Evolutionary conservation across 2,113 vertebrate genomes (phyloP), one percentile per base, ranked within the genome.

Genomic region (Xenus cinereus): DNA sequence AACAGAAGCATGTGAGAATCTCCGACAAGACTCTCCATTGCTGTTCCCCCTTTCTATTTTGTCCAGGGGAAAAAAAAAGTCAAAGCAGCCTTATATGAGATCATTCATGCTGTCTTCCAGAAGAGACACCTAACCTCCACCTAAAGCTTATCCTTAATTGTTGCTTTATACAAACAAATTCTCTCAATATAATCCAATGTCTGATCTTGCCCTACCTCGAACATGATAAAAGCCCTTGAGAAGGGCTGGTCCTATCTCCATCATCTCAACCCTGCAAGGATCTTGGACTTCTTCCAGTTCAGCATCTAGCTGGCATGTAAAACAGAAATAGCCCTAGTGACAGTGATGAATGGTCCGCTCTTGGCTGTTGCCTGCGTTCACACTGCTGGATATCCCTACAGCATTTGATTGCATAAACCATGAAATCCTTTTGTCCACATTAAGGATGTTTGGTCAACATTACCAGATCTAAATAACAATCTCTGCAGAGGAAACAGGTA

Each of bases 351-450:
- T 82, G 51, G 7, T 64, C n/a, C 67, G 43, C 50, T 84, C 72
- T 82, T 73, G 83, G 83, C 73, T 90, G 32, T 37, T 83, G 64
- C 50, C 39, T 81, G 22, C 35, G 7, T 74, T 89, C 73, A 57
- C 74, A 22, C 66, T 67, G 30, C 76, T 95, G 89, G 66, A 76
- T 89, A 84, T 14, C 69, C 63, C 66, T 37, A 37, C 69, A 68
- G 71, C 17, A 57, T 79, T 79, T 50, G 86, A 93, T 72, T 90
- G 62, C 45, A 89, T 68, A 84, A 93, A 72, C 56, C 39, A 71
- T 78, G n/a, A 89, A 87, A 95, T 95, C 73, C 71, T 91, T 92
- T 87, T 84, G 90, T 89, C 66, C 86, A 90, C 53, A 28, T 79
- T 84, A 82, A 84, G 77, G 66, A 68, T 84, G 45, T 82, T 95